These are phyloP conservation scores for Monoplex corrugatus DNA, from an alignment of 2,888 invertebrate genomes.

Conservation along the genomic window DNA sequence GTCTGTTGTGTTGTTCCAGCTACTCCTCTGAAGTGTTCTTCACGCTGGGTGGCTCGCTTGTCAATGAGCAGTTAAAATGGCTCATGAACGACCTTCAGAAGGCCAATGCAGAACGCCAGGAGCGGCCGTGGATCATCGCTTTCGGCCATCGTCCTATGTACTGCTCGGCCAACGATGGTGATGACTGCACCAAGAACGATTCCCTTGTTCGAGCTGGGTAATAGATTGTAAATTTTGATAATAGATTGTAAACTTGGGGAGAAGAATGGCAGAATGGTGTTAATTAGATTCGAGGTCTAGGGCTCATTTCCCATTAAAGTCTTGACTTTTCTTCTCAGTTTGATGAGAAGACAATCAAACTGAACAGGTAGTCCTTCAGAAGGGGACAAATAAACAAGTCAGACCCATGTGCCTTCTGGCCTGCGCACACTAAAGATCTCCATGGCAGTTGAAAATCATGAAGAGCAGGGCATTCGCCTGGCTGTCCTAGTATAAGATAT, in stretches of 20 bases:
- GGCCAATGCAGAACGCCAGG: conserved; percentile 70
- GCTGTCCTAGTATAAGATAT: too few relatives aligned
- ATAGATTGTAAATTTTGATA: not conserved
- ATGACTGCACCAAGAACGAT: conserved; percentile 67
- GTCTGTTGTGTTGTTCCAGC: too few relatives aligned
- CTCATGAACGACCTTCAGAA: conserved; percentile 69
- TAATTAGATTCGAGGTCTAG: too few relatives aligned
- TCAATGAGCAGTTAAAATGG: conserved; percentile 70
- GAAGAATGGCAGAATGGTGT: not conserved
- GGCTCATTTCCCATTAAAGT: too few relatives aligned
- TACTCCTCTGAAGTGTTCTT: conserved; percentile 74
- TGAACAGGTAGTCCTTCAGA: too few relatives aligned
- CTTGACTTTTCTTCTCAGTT: too few relatives aligned
- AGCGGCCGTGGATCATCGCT: conserved; percentile 78
- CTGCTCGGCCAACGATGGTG: conserved; percentile 78
- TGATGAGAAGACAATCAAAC: too few relatives aligned
- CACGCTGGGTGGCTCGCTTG: conserved; percentile 86
- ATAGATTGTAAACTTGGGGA: not conserved
- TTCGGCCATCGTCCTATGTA: conserved; percentile 80
- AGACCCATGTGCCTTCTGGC: too few relatives aligned
- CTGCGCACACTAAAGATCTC: too few relatives aligned
- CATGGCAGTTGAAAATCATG: too few relatives aligned
- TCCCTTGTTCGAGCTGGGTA: conserved; percentile 54
- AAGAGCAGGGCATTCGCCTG: too few relatives aligned
- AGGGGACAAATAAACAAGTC: too few relatives aligned